These are phyloP conservation scores for Solenopsis fugax DNA, from an alignment of 1,140 invertebrate genomes.

Conservation along the genomic window DNA sequence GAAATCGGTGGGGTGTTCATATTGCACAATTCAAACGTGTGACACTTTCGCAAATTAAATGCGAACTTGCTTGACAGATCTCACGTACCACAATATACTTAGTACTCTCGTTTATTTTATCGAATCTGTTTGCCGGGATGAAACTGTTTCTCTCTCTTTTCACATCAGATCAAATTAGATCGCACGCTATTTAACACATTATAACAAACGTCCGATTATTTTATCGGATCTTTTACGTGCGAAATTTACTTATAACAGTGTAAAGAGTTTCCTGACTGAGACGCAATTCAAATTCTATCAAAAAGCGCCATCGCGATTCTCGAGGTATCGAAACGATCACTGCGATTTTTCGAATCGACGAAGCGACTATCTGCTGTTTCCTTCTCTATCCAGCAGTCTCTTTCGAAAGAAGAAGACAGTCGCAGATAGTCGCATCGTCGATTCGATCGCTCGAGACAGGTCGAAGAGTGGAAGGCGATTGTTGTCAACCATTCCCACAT, in stretches of 20 bases:
- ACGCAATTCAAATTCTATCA: not conserved
- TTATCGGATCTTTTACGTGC: not conserved
- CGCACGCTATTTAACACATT: not conserved
- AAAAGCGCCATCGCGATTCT: not conserved
- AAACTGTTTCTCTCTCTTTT: not conserved
- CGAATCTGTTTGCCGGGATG: not conserved
- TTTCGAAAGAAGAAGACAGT: too few species aligned
- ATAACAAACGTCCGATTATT: not conserved
- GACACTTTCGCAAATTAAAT: slow-evolving; percentile 22
- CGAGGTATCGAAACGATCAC: not conserved
- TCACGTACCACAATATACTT: not conserved
- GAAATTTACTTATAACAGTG: not conserved
- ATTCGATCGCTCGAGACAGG: too few species aligned
- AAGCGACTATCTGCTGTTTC: too few species aligned
- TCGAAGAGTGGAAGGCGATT: too few species aligned
- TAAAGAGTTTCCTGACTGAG: not conserved
- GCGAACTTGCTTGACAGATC: not conserved
- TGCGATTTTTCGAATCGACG: not conserved
- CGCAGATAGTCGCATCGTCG: too few species aligned
- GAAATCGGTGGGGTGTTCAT: slow-evolving; percentile 5
- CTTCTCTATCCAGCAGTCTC: too few species aligned
- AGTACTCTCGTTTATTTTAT: not conserved
- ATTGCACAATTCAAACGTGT: slow-evolving; percentile 28
- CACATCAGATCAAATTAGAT: not conserved
- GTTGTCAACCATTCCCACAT: too few species aligned